Conservation (phyloP, 2,797 vertebrate genomes). For the Jordanella pulchra region DNA sequence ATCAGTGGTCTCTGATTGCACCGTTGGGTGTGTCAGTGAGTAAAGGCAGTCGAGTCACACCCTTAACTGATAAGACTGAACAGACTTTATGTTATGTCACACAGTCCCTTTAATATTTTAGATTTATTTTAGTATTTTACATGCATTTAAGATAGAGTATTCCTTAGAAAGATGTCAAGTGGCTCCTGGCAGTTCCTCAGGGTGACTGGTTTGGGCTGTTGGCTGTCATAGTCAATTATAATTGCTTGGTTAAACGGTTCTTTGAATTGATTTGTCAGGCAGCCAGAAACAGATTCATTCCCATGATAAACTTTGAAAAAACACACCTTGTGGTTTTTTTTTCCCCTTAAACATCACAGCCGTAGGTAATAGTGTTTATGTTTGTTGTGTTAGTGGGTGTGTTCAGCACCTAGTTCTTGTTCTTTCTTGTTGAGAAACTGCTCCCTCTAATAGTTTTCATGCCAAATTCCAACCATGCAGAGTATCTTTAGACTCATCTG, state of each 20-base stretch:
- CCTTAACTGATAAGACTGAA: constrained; percentile 45
- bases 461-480: neutral
- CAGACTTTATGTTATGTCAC: constrained; percentile 28
- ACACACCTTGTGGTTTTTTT: constrained; percentile 46
- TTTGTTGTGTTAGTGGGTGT: constrained; percentile 58
- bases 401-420: constrained; percentile 45
- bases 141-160: constrained; percentile 23
- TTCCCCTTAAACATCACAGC: constrained; percentile 6
- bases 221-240: neutral
- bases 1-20: constrained; percentile 47
- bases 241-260: constrained; percentile 3
- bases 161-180: neutral
- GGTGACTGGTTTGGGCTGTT: neutral
- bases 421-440: constrained; percentile 64
- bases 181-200: neutral
- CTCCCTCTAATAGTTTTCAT: constrained; percentile 31
- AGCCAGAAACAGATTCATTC: constrained; percentile 10
- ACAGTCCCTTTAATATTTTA: neutral
- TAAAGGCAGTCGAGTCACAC: constrained; percentile 15
- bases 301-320: constrained; percentile 15
- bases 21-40: constrained; percentile 37
- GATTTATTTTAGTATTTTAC: neutral
- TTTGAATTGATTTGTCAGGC: constrained; percentile 3
- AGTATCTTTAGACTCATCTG: constrained; percentile 7
- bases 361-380: constrained; percentile 16